phyloP scores from a whole-genome alignment of 2,888 invertebrate genomes.

The Caenorhabditis drosophilae region DNA sequence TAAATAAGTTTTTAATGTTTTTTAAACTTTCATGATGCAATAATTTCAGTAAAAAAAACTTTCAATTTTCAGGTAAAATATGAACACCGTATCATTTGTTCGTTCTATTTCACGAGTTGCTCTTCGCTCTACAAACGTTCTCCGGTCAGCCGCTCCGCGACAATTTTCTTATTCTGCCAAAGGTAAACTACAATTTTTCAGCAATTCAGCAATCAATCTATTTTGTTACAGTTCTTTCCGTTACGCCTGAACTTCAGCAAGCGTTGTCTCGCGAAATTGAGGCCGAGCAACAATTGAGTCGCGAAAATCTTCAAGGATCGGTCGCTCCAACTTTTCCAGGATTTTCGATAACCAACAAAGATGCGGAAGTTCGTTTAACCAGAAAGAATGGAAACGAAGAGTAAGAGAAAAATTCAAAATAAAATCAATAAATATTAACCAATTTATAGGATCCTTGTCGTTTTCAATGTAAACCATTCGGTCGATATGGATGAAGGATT shows the following conservation, averaged over 20 bases:
- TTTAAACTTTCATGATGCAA: not conserved
- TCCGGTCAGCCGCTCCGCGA: constrained; percentile 14
- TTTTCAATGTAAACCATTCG: constrained; percentile 91
- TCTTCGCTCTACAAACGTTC: constrained; percentile 23
- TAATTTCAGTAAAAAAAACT: not conserved
- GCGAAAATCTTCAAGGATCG: constrained; percentile 57
- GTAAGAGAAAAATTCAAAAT: constrained; percentile 64
- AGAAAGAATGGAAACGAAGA: constrained; percentile 75
- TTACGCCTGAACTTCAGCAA: constrained; percentile 76
- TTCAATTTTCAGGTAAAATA: constrained; percentile 12
- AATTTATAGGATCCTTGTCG: constrained; percentile 77
- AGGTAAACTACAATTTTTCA: constrained; percentile 8
- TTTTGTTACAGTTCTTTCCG: constrained; percentile 40
- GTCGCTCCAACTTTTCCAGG: constrained; percentile 80
- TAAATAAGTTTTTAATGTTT: no score
- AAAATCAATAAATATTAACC: not conserved
- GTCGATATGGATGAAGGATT: constrained; percentile 80
- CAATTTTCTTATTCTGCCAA: constrained; percentile 22
- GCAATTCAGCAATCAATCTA: not conserved
- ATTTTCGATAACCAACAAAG: constrained; percentile 81
- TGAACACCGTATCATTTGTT: constrained; percentile 27
- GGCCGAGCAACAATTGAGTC: constrained; percentile 77
- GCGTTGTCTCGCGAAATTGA: constrained; percentile 91
- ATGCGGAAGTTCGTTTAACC: constrained; percentile 83
- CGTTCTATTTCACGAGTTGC: constrained; percentile 25